Evolutionary conservation across 2,888 invertebrate species (phyloP).

Genomic region (Pseudoips prasinana): DNA sequence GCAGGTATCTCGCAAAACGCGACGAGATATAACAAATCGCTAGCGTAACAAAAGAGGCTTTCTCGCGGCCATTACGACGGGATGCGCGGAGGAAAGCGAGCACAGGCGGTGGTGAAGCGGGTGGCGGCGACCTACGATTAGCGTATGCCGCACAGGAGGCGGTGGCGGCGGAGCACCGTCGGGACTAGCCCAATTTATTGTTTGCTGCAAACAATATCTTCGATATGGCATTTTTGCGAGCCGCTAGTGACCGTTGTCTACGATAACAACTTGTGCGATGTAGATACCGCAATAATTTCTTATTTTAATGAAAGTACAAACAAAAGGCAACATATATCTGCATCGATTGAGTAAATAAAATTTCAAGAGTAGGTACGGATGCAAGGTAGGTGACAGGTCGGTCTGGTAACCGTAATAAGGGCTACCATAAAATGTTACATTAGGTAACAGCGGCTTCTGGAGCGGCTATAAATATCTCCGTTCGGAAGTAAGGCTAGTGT

Average conservation of each 20-base stretch:
- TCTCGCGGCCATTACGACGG: slow-evolving; percentile 75
- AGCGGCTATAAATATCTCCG: slow-evolving; percentile 80
- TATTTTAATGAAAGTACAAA: slow-evolving; percentile 28
- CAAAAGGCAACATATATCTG: slow-evolving; percentile 43
- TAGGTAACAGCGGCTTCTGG: slow-evolving; percentile 80
- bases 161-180: slow-evolving; percentile 41
- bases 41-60: slow-evolving; percentile 78
- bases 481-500: slow-evolving; percentile 78
- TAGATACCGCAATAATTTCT: slow-evolving; percentile 24
- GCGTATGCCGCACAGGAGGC: slow-evolving; percentile 63
- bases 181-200: slow-evolving; percentile 70
- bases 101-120: slow-evolving; percentile 40
- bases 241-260: slow-evolving; percentile 55
- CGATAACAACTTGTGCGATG: slow-evolving; percentile 24
- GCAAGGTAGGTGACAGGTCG: slow-evolving; percentile 54
- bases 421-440: slow-evolving; percentile 80
- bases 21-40: slow-evolving; percentile 78
- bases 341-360: slow-evolving; percentile 61
- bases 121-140: slow-evolving; percentile 56
- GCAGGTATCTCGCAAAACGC: slow-evolving; percentile 73
- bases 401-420: slow-evolving; percentile 76
- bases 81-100: slow-evolving; percentile 60
- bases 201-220: slow-evolving; percentile 77
- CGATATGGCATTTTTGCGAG: slow-evolving; percentile 64
- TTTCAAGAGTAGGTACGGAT: slow-evolving; percentile 42